These are phyloP conservation scores for Sander lucioperca DNA, from an alignment of 2,113 vertebrate genomes.

Conservation along the genomic window DNA sequence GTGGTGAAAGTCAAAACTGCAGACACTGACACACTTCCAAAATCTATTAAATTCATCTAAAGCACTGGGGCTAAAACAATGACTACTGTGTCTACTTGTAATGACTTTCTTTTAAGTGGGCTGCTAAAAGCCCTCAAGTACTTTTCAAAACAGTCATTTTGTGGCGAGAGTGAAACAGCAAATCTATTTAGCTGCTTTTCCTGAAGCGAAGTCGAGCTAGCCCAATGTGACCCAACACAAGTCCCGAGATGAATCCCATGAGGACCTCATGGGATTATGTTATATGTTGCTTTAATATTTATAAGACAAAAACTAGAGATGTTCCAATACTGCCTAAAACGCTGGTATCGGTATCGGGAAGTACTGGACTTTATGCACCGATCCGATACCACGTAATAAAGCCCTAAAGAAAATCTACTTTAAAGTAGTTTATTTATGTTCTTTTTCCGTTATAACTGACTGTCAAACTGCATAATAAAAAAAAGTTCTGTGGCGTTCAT, in stretches of 20 bases:
- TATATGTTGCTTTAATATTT: conserved; percentile 29
- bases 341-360: no score
- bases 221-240: conserved; percentile 53
- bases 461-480: no score
- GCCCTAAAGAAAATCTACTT: no score
- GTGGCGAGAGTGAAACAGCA: conserved; percentile 44
- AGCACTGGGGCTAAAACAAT: conserved; percentile 54
- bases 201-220: conserved; percentile 50
- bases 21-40: conserved; percentile 24
- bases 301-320: neutral
- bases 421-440: no score
- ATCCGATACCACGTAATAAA: no score
- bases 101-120: conserved; percentile 57
- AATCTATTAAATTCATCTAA: conserved; percentile 44
- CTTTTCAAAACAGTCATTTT: conserved; percentile 70
- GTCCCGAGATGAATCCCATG: conserved; percentile 69
- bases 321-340: no score
- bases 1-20: conserved; percentile 46
- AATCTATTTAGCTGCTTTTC: conserved; percentile 59
- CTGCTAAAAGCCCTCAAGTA: conserved; percentile 65
- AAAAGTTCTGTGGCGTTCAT: no score
- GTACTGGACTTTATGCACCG: no score
- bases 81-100: conserved; percentile 65
- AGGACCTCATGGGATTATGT: conserved; percentile 55
- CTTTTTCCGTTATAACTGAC: no score